Percentiles rank a stretch among this genome's conserved stretches.
These are phyloP conservation scores for Ceuthmochares aereus DNA, from an alignment of 2,113 vertebrate species.

Conservation along the genomic window DNA sequence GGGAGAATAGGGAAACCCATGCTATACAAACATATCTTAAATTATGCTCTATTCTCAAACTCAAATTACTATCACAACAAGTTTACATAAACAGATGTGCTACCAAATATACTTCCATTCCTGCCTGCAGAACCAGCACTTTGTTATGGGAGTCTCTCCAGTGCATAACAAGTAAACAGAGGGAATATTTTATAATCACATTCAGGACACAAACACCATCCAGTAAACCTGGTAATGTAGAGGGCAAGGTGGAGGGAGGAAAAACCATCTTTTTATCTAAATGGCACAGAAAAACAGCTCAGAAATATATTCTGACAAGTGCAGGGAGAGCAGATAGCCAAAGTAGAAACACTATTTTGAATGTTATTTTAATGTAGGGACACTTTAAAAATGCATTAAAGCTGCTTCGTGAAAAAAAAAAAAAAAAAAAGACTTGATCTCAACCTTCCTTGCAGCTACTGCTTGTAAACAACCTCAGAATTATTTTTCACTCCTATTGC, in stretches of 20 bases:
- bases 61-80: not conserved
- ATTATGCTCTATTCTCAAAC: not conserved
- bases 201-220: not conserved
- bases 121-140: not conserved
- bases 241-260: not conserved
- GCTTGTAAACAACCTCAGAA: not conserved
- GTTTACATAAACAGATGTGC: not conserved
- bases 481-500: not conserved
- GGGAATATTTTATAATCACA: not conserved
- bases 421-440: not conserved
- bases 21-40: fast-evolving
- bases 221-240: not conserved
- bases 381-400: not conserved
- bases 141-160: not conserved
- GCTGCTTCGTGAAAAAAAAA: not conserved
- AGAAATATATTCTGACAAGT: not conserved
- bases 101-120: not conserved
- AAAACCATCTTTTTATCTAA: not conserved
- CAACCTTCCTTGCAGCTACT: not conserved
- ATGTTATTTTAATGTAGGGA: not conserved
- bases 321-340: not conserved
- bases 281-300: not conserved
- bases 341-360: not conserved
- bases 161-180: not conserved
- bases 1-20: not conserved